Evolutionary conservation across 2,888 invertebrate genomes (phyloP), one percentile per base, ranked within the genome.

Genomic region (Scaptomyza parva): DNA sequence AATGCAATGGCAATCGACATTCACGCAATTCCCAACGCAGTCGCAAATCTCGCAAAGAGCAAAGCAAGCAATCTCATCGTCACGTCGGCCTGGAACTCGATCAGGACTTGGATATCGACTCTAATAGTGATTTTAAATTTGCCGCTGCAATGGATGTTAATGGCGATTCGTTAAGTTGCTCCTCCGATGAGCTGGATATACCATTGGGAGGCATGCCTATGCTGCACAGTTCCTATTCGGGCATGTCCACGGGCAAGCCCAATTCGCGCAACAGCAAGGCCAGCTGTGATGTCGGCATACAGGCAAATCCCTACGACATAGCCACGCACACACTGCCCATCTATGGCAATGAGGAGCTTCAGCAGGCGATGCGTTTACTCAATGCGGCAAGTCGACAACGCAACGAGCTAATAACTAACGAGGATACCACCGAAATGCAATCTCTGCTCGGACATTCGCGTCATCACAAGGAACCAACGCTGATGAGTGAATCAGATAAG

Each of bases 251-350:
- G 0, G 92, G 92, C 17, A 92, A 92, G 70, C 91, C 91, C 7
- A 90, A 91, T 79, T 93, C 93, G 11, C 91, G 92, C 8, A 93
- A 92, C 55, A 93, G 93, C 63, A 93, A 93, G 78, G 93, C 92
- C 1, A 93, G 93, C 44, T 93, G 92, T 52, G 93, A 93, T 73
- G 93, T 93, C 8, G 93, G 93, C 8, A 93, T 93, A n/a, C 93
- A 93, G 80, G 93, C 93, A 0, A 93, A 93, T 84, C 92, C 93
- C 2, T 92, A 92, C 62, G 93, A 93, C 76, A 92, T 93, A 45
- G 92, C 91, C 14, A 92, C 92, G 40, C 92, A 92, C 20, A 90
- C 91, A 8, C 40, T 89, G 18, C 80, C 88, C 18, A 85, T 86
- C 11, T 90, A 86, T 59, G 90, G 88, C 4, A 88, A 89, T 11